These are phyloP conservation scores for Dufourea novaeangliae DNA, from an alignment of 1,140 invertebrate genomes.

Conservation along the genomic window DNA sequence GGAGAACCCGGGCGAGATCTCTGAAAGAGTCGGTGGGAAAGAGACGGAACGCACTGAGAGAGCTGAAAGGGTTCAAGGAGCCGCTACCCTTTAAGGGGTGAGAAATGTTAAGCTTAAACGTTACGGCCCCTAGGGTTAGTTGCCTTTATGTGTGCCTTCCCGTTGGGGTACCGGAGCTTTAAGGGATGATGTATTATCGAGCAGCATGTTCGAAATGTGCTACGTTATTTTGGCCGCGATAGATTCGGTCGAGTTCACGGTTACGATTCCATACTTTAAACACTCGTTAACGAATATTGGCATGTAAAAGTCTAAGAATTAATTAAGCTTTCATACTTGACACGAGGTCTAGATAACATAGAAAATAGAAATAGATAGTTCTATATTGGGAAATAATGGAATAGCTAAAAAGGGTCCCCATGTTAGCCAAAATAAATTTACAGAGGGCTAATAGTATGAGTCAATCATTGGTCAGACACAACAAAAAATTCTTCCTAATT, in stretches of 20 bases:
- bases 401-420: not conserved
- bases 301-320: not conserved
- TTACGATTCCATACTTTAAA: slow-evolving; percentile 24
- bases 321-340: no score
- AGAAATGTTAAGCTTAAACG: slow-evolving; percentile 81
- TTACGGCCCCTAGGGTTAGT: slow-evolving; percentile 78
- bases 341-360: no score
- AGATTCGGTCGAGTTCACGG: slow-evolving; percentile 52
- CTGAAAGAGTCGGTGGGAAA: slow-evolving; percentile 65
- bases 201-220: slow-evolving; percentile 75
- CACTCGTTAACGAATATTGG: slow-evolving; percentile 33
- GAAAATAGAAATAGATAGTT: no score
- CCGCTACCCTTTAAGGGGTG: slow-evolving; percentile 78
- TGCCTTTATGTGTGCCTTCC: slow-evolving; percentile 71
- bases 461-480: not conserved
- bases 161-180: slow-evolving; percentile 72
- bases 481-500: no score
- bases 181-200: slow-evolving; percentile 80
- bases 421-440: not conserved
- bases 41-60: slow-evolving; percentile 66
- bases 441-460: not conserved
- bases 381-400: no score
- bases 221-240: slow-evolving; percentile 62
- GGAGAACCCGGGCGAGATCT: slow-evolving; percentile 68
- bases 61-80: slow-evolving; percentile 78